Evolutionary conservation across 2,113 vertebrate species (phyloP).

Genomic region (Dipodomys merriami): DNA sequence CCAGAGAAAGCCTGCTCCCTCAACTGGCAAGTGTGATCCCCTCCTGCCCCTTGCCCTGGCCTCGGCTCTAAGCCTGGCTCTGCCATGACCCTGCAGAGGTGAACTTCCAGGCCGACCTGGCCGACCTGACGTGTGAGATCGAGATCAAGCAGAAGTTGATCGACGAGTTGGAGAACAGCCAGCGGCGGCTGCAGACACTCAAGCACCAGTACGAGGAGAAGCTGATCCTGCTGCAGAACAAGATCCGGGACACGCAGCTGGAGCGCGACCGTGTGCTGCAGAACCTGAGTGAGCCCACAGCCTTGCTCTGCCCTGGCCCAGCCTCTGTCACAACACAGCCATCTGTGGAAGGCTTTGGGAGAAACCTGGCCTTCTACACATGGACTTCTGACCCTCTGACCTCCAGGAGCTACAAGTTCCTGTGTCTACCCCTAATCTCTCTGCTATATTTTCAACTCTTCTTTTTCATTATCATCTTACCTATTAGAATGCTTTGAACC

Average conservation of each 20-base stretch:
- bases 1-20: not conserved
- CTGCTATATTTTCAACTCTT: not conserved
- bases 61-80: not conserved
- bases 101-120: conserved; percentile 95
- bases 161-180: conserved; percentile 98
- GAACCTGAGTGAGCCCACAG: conserved; percentile 93
- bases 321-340: not conserved
- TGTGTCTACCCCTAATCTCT: not conserved
- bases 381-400: not conserved
- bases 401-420: not conserved
- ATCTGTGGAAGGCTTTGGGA: not conserved
- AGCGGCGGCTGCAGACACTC: conserved; percentile 94
- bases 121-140: conserved; percentile 97
- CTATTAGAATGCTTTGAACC: not conserved
- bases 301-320: too few species aligned
- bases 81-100: conserved; percentile 82
- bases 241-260: conserved; percentile 97
- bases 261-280: conserved; percentile 97
- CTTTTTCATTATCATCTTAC: not conserved
- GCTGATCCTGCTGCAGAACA: conserved; percentile 96
- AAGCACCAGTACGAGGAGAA: conserved; percentile 99
- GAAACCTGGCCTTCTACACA: not conserved
- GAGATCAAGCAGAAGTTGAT: conserved; percentile 99
- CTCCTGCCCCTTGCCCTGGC: not conserved
- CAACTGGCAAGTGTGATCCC: rapidly evolving